Conservation (phyloP, 2,888 invertebrate species). For the Microctonus brassicae region DNA sequence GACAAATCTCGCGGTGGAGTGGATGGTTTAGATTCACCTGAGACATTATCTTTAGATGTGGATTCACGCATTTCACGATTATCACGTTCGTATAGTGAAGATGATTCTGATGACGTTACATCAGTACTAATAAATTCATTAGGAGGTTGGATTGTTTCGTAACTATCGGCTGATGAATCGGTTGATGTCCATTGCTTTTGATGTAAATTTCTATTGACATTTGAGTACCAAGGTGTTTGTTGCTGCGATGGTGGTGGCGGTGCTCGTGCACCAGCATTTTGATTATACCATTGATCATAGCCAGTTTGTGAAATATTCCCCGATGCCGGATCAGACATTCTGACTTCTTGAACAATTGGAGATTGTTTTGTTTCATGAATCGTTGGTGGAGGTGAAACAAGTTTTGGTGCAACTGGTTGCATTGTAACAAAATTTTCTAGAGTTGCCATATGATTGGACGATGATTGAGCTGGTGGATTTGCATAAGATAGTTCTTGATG, state of each 20-base stretch:
- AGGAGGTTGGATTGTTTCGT: constrained; percentile 64
- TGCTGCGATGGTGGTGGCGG: constrained; percentile 45
- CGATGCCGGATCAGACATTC: not conserved
- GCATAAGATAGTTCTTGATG: constrained; percentile 9
- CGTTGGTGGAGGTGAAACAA: not conserved
- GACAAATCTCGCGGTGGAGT: constrained; percentile 40
- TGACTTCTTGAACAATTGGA: not conserved
- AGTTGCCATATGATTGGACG: not conserved
- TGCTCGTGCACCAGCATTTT: constrained; percentile 48
- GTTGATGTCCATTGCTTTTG: constrained; percentile 40
- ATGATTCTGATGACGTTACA: constrained; percentile 51
- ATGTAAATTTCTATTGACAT: constrained; percentile 46
- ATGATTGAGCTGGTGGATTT: not conserved
- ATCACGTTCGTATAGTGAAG: not conserved
- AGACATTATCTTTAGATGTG: constrained; percentile 48
- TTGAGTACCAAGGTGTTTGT: constrained; percentile 51
- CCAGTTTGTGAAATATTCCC: constrained; percentile 48
- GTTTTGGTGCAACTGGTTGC: not conserved
- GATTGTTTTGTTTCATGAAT: constrained; percentile 29
- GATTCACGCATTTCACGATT: constrained; percentile 65
- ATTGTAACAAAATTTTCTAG: not conserved
- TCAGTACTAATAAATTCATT: constrained; percentile 64
- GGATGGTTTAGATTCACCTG: constrained; percentile 20
- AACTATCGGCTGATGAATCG: constrained; percentile 63
- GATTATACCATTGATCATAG: constrained; percentile 67